These are phyloP conservation scores for Rhadina sibilatrix DNA, from an alignment of 2,113 vertebrate species.

Conservation along the genomic window DNA sequence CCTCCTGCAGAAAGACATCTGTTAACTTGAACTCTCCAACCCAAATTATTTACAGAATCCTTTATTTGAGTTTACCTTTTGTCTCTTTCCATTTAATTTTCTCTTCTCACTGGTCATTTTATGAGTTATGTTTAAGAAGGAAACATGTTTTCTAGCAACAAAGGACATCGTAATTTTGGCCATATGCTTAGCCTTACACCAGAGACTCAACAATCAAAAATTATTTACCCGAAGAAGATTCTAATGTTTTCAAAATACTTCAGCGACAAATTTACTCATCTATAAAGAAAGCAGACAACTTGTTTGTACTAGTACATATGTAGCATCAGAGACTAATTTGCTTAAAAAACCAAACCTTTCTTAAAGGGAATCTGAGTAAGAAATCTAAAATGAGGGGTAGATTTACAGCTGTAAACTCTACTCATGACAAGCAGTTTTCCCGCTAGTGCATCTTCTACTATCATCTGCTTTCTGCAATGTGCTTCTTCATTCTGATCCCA, in stretches of 20 bases:
- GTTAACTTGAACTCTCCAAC: not conserved
- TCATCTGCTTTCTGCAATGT: not conserved
- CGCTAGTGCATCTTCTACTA: not conserved
- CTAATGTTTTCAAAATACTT: not conserved
- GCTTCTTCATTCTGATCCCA: not conserved
- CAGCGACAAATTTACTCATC: not conserved
- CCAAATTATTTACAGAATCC: not conserved
- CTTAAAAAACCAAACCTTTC: not conserved
- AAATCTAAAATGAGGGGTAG: not conserved
- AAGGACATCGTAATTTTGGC: not conserved
- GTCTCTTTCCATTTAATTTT: not conserved
- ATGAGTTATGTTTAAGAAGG: not conserved
- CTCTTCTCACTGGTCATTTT: not conserved
- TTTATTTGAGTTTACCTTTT: constrained; percentile 12
- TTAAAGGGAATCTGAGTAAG: not conserved
- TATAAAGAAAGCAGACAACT: not conserved
- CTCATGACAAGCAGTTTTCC: not conserved
- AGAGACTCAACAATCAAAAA: not conserved
- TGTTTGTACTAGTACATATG: not conserved
- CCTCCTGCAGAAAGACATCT: not conserved
- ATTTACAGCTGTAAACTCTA: not conserved
- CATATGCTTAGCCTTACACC: not conserved
- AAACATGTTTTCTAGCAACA: not conserved
- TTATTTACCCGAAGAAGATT: not conserved
- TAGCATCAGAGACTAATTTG: not conserved